Percentiles rank a stretch among this genome's conserved stretches.
Conservation (phyloP, 2,113 vertebrate species). For the Xenopus borealis region DNA sequence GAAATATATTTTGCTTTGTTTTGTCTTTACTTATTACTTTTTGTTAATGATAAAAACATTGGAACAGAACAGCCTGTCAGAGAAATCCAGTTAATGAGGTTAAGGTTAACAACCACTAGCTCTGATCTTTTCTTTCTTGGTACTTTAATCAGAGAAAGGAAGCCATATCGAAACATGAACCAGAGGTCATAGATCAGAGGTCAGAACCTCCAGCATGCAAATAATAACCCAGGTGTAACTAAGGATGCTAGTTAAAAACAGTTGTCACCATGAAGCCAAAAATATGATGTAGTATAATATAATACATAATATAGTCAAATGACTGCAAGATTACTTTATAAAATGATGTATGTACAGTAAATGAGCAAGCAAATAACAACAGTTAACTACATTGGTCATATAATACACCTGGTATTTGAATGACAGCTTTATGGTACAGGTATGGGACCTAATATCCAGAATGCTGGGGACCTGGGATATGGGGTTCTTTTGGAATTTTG, state of each 20-base stretch:
- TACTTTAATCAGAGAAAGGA: slow-evolving; percentile 64
- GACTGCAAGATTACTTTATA: no score
- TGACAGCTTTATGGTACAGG: no score
- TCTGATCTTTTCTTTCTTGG: slow-evolving; percentile 58
- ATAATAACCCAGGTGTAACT: slow-evolving; percentile 62
- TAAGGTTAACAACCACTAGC: slow-evolving; percentile 55
- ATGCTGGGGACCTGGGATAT: background rate
- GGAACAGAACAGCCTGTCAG: slow-evolving; percentile 11
- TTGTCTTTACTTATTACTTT: slow-evolving; percentile 1
- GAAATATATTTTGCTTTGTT: background rate
- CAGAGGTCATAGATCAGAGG: slow-evolving; percentile 62
- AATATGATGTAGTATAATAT: background rate
- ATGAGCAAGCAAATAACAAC: no score
- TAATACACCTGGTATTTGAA: no score
- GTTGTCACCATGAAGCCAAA: slow-evolving; percentile 15
- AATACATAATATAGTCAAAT: no score
- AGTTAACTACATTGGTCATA: no score
- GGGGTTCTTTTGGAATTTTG: no score
- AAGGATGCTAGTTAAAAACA: slow-evolving; percentile 42
- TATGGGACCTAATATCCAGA: background rate
- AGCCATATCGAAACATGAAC: slow-evolving; percentile 58
- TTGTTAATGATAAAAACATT: slow-evolving; percentile 28
- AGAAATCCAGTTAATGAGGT: slow-evolving; percentile 37
- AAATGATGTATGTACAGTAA: no score
- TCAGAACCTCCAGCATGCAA: slow-evolving; percentile 57